A percentile compares a stretch with the other conserved stretches of the same genome.
These are phyloP conservation scores for Speoplatyrhinus poulsoni DNA, from an alignment of 2,113 vertebrate genomes.

Conservation along the genomic window DNA sequence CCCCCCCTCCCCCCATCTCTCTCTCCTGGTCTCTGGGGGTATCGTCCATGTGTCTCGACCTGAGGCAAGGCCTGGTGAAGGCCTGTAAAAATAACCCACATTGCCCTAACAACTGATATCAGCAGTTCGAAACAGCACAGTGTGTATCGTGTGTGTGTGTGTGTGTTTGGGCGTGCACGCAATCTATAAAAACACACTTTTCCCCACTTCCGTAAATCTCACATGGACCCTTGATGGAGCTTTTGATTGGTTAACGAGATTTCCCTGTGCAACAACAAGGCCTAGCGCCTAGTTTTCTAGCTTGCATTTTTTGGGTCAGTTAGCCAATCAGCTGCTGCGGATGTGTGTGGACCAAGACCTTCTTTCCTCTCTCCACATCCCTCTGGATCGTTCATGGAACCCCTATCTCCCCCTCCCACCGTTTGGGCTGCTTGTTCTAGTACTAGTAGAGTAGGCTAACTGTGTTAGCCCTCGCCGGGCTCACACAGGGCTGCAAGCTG, in stretches of 20 bases:
- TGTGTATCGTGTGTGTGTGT: conserved; percentile 19
- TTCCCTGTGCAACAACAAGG: conserved; percentile 46
- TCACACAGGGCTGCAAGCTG: too few relatives aligned
- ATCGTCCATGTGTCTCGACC: conserved; percentile 9
- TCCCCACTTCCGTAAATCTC: conserved; percentile 47
- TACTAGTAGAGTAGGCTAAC: conserved; percentile 54
- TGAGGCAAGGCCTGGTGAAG: too few relatives aligned
- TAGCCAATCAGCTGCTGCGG: conserved; percentile 47
- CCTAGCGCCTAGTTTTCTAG: conserved; percentile 42
- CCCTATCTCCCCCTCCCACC: conserved; percentile 8
- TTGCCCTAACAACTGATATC: conserved; percentile 52
- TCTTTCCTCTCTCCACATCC: conserved; percentile 36
- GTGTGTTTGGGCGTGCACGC: conserved; percentile 10
- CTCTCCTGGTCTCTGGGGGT: conserved; percentile 43
- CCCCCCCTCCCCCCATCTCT: neutral
- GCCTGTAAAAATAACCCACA: conserved; percentile 68
- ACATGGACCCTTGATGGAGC: conserved; percentile 32
- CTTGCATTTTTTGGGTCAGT: conserved; percentile 54
- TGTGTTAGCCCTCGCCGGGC: conserved; percentile 21
- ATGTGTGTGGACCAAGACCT: neutral
- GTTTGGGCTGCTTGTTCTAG: conserved; percentile 46
- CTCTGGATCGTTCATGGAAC: conserved; percentile 16
- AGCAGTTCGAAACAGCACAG: too few relatives aligned
- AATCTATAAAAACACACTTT: conserved; percentile 41
- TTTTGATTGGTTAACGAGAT: conserved; percentile 58